Percentiles rank a stretch among this genome's conserved stretches.
These are phyloP conservation scores for Lithophane socia DNA, from an alignment of 2,888 invertebrate genomes.

Conservation along the genomic window DNA sequence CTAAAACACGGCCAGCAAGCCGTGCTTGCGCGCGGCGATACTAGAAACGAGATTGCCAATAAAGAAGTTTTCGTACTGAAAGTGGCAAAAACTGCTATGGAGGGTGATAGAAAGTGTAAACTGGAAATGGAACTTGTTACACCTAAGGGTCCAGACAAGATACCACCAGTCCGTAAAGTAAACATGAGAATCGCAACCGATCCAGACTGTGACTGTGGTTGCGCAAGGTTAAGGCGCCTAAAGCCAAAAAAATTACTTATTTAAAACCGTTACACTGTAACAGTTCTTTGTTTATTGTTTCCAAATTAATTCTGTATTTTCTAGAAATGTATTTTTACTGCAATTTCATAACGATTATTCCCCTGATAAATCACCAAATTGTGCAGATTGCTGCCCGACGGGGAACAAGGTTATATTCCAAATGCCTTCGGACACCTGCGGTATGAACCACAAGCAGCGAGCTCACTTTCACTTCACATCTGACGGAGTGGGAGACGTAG, in stretches of 20 bases:
- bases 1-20: constrained; percentile 81
- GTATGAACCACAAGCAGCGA: constrained; percentile 83
- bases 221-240: constrained; percentile 74
- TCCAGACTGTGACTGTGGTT: constrained; percentile 81
- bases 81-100: constrained; percentile 92
- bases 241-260: constrained; percentile 67
- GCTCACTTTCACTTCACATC: constrained; percentile 85
- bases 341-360: constrained; percentile 43
- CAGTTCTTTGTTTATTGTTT: constrained; percentile 19
- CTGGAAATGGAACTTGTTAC: constrained; percentile 92
- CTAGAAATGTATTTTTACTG: constrained; percentile 14
- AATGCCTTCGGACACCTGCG: constrained; percentile 84
- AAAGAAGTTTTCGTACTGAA: constrained; percentile 91
- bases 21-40: constrained; percentile 77
- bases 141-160: constrained; percentile 91
- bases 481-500: constrained; percentile 83
- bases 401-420: constrained; percentile 88
- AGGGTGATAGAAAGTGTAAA: constrained; percentile 91
- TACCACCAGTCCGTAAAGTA: constrained; percentile 85
- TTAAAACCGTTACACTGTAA: constrained; percentile 4
- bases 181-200: constrained; percentile 82
- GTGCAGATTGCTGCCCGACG: constrained; percentile 88
- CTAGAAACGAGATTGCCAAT: constrained; percentile 85
- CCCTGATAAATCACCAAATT: constrained; percentile 76
- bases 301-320: constrained; percentile 35